A percentile compares a stretch with the other conserved stretches of the same genome.
Conservation (phyloP, 1,140 invertebrate species). For the Calephelis nemesis region DNA sequence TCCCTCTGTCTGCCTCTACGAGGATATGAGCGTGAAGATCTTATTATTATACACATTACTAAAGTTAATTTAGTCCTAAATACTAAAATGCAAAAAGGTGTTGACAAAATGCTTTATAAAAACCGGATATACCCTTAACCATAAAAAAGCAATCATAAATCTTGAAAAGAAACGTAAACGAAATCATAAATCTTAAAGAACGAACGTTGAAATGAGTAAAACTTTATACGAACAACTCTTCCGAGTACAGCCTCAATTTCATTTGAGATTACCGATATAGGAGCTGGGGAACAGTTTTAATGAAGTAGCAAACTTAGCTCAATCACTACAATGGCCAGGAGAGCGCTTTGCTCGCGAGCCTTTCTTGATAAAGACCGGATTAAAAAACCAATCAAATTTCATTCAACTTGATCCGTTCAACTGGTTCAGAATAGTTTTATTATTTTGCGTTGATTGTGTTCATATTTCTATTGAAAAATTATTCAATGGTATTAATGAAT, state of each 20-base stretch:
- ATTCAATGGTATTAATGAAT: too few relatives aligned
- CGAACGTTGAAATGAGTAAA: background rate
- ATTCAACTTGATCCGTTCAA: background rate
- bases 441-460: background rate
- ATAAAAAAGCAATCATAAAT: too few relatives aligned
- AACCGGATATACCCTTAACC: too few relatives aligned
- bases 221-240: conserved; percentile 6
- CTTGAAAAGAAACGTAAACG: too few relatives aligned
- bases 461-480: too few relatives aligned
- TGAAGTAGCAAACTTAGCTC: conserved; percentile 28
- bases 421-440: background rate
- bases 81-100: too few relatives aligned
- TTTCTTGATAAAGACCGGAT: conserved; percentile 20
- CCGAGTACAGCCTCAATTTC: conserved; percentile 13
- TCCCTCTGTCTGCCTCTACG: too few relatives aligned
- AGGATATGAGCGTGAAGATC: too few relatives aligned
- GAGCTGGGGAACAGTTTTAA: conserved; percentile 22
- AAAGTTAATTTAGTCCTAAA: too few relatives aligned
- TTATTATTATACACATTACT: too few relatives aligned
- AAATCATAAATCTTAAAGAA: too few relatives aligned
- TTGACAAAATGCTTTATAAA: too few relatives aligned
- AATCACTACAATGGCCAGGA: conserved; percentile 24
- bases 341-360: conserved; percentile 23
- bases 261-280: conserved; percentile 19
- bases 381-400: conserved; percentile 23